These are phyloP conservation scores for Dasypus novemcinctus DNA, from an alignment of 2,113 vertebrate genomes.

Conservation along the genomic window DNA sequence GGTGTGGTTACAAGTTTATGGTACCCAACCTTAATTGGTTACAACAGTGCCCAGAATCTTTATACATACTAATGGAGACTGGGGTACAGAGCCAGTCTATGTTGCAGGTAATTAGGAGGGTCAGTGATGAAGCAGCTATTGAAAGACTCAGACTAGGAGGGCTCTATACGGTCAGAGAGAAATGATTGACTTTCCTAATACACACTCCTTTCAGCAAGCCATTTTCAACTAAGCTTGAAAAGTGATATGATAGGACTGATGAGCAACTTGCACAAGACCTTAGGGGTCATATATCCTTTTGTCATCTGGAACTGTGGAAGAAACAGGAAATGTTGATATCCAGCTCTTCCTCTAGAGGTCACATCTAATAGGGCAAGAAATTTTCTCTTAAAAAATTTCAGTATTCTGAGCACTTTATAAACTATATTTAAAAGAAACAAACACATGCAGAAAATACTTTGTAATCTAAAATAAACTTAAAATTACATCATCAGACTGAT, in stretches of 20 bases:
- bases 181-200: neutral
- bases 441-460: neutral
- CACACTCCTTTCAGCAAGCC: neutral
- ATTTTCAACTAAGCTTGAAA: neutral
- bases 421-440: neutral
- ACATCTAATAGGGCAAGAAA: neutral
- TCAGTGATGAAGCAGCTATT: neutral
- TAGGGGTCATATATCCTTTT: neutral
- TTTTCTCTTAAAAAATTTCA: accelerated
- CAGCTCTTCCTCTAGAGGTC: neutral
- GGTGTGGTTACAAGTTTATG: neutral
- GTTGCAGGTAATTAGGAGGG: neutral
- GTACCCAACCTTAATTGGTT: neutral
- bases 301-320: neutral
- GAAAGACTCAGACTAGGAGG: neutral
- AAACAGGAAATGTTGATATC: neutral
- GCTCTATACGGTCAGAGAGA: neutral
- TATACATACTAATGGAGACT: neutral
- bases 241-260: neutral
- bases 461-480: neutral
- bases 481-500: neutral
- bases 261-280: neutral
- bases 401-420: neutral
- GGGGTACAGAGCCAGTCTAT: neutral
- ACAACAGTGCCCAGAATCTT: neutral